Evolutionary conservation across 1,140 invertebrate genomes (phyloP).

Genomic region (Drosophila cardini): DNA sequence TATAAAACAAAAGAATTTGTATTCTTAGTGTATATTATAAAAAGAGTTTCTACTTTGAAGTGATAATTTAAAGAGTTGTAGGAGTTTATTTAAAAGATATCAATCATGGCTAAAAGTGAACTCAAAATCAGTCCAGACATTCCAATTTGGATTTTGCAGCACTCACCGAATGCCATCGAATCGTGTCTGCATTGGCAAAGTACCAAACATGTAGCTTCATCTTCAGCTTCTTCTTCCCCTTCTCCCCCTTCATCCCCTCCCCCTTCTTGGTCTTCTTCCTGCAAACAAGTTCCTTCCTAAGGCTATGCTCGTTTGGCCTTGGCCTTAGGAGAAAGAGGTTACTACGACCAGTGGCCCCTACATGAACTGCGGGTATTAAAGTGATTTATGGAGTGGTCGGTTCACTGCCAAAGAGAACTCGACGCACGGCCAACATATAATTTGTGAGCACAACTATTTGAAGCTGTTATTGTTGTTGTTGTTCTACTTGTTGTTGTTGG

Average conservation of each 20-base stretch:
- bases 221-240: not conserved
- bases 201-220: conserved; percentile 1
- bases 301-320: conserved; percentile 7
- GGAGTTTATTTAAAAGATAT: conserved; percentile 20
- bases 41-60: too few species aligned
- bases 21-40: too few species aligned
- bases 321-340: not conserved
- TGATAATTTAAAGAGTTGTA: not conserved
- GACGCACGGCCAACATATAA: conserved; percentile 8
- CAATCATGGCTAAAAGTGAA: conserved; percentile 21
- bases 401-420: conserved; percentile 22
- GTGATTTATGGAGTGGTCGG: conserved; percentile 67
- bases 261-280: not conserved
- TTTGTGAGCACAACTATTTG: conserved; percentile 40
- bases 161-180: not conserved
- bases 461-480: conserved; percentile 13
- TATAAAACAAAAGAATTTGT: too few species aligned
- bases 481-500: not conserved
- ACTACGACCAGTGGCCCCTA: not conserved
- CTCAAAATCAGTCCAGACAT: conserved; percentile 27
- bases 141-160: conserved; percentile 11
- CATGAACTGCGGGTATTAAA: conserved; percentile 35
- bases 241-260: not conserved
- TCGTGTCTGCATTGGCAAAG: conserved; percentile 7
- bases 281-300: not conserved